Evolutionary conservation across 2,113 vertebrate genomes (phyloP), one percentile per base, ranked within the genome.

Genomic region (Oncorhynchus gorbuscha): DNA sequence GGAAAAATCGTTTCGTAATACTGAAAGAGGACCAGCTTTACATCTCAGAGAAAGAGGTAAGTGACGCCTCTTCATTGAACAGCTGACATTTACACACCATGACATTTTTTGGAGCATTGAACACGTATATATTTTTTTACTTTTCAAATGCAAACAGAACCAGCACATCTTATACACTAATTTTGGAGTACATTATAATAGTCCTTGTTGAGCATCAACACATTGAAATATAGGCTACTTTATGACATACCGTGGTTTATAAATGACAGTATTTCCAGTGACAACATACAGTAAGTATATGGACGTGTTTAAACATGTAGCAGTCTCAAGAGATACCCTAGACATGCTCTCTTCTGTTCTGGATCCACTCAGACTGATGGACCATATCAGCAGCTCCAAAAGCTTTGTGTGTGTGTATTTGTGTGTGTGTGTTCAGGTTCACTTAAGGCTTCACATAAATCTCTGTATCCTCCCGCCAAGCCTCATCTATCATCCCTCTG

Each of bases 21-120:
- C 91, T 99, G 79, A 94, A 92, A 83, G 96, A 95, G 78, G 96
- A 98, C 77, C 97, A 98, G 88, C 95, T 99, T 58, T 96, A 92
- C 88, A 89, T 99, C 89, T 95, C 96, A 0, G 96, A 97, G 82
- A 99, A 97, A 85, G 97, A 98, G 96, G 97, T 98, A 86, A 87
- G 95, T 73, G 49, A 1, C 59, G 13, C 20, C 3, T 20, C 66
- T 62, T 35, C 64, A n/a, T 58, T 39, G 24, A 18, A 26, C 30
- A 30, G 18, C 74, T n/a, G n/a, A 62, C 20, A 28, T 71, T 71
- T 74, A 74, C 3, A 32, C 65, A 67, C 58, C 24, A 16, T 45
- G 26, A 71, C 3, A 49, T 45, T 55, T 55, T 55, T 55, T 13
- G 49, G 49, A 55, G 16, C 49, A 55, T 16, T 39, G 35, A 39